A percentile compares a stretch with the other conserved stretches of the same genome.
Evolutionary conservation across 1,140 invertebrate genomes (phyloP).

Genomic region (Lepidotrigona ventralis): DNA sequence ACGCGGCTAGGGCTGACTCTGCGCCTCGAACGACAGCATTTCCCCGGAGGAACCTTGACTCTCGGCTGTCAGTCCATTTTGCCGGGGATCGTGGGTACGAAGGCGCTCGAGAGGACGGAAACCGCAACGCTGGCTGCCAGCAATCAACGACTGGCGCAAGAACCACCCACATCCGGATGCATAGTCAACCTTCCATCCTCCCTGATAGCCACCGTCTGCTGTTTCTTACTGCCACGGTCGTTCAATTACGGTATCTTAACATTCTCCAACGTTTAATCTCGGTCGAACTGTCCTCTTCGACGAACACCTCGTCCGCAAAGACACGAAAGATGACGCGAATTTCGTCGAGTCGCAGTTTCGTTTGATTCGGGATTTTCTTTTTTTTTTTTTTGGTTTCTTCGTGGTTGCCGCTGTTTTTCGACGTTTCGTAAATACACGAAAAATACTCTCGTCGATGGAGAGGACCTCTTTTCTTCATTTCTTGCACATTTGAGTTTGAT

Average conservation of each 20-base stretch:
- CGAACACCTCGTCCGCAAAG: too few relatives aligned
- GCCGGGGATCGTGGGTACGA: slow-evolving; percentile 63
- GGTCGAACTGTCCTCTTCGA: too few relatives aligned
- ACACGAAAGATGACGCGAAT: too few relatives aligned
- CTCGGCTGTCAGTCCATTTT: slow-evolving; percentile 72
- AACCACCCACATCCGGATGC: slow-evolving; percentile 65
- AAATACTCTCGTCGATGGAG: too few relatives aligned
- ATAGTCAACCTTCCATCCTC: neutral
- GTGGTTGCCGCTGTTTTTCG: too few relatives aligned
- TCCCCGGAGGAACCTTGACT: slow-evolving; percentile 69
- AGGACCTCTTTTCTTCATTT: too few relatives aligned
- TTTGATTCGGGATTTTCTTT: too few relatives aligned
- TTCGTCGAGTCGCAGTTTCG: too few relatives aligned
- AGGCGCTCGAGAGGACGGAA: slow-evolving; percentile 56
- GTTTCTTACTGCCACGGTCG: neutral
- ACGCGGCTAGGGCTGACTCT: slow-evolving; percentile 67
- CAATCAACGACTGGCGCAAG: slow-evolving; percentile 74
- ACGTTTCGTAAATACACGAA: too few relatives aligned
- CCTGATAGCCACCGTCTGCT: slow-evolving; percentile 5
- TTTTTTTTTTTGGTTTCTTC: too few relatives aligned
- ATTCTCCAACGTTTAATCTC: slow-evolving; percentile 16
- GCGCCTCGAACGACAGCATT: slow-evolving; percentile 70
- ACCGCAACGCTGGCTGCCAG: slow-evolving; percentile 72
- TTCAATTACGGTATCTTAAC: slow-evolving; percentile 14
- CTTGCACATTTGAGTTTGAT: too few relatives aligned